Percentiles rank a stretch among this genome's conserved stretches.
Evolutionary conservation across 2,888 invertebrate genomes (phyloP).

Genomic region (Synergus laeviventris): DNA sequence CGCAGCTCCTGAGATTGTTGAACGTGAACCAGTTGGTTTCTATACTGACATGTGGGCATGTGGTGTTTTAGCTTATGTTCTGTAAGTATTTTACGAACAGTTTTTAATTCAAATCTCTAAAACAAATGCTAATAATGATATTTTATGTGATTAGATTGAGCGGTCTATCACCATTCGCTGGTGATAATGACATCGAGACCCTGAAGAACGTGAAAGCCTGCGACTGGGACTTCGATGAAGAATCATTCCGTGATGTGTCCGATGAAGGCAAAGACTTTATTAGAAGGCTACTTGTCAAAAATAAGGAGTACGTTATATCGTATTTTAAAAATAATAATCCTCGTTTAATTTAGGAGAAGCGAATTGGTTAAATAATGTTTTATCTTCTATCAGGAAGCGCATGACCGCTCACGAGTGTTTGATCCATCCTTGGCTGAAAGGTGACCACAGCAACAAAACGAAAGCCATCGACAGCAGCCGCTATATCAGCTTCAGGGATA

Average conservation of each 20-base stretch:
- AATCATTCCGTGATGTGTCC: constrained; percentile 95
- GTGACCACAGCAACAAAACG: constrained; percentile 87
- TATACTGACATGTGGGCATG: constrained; percentile 99
- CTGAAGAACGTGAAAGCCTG: constrained; percentile 98
- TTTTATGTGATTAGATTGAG: constrained; percentile 82
- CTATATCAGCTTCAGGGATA: constrained; percentile 92
- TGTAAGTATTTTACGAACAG: constrained; percentile 83
- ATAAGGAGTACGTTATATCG: constrained; percentile 86
- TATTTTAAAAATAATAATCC: neutral
- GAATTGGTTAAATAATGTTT: neutral
- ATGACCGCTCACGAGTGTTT: constrained; percentile 99
- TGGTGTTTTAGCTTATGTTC: constrained; percentile 97
- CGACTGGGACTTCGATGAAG: constrained; percentile 99
- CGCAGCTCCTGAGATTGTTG: constrained; percentile 99
- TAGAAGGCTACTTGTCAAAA: constrained; percentile 91
- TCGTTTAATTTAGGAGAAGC: neutral
- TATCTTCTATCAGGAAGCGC: constrained; percentile 83
- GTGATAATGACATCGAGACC: constrained; percentile 98
- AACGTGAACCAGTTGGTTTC: constrained; percentile 98
- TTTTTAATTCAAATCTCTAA: neutral
- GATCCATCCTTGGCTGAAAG: constrained; percentile 95
- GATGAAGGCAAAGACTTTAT: constrained; percentile 99
- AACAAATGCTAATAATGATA: neutral
- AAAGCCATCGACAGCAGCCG: constrained; percentile 89
- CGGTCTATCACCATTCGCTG: constrained; percentile 98